Base-by-base conservation (phyloP, 2,888 invertebrate genomes). In the Ichneumon xanthorius region DNA sequence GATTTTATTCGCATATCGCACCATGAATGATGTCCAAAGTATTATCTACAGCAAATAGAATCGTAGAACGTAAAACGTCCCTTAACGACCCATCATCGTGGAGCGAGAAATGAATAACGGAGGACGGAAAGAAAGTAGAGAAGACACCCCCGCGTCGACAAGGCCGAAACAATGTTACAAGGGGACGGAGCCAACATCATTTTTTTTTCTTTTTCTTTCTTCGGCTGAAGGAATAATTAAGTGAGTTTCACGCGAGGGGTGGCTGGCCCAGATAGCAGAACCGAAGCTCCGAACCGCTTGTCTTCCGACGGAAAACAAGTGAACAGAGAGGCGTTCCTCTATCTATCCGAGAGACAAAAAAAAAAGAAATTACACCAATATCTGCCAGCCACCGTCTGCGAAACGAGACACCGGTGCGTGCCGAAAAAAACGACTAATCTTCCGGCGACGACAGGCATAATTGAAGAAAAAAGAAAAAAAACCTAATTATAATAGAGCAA, bases 181-280 rank as follows among this genome's bases (percentile, higher is more conserved):
- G 90, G 85, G 84, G 89, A 89, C 90, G 40, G 11, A 85, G 85
- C 89, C 89, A 67, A 53, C 61, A 68, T 71, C 40, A 50, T 76
- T 75, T 61, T 85, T 86, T 78, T 55, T 86, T 76, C 82, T 85
- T 78, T 63, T 86, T 40, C 40, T 2, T 11, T 5, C 40, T 9
- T 40, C 86, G 85, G 89, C 82, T 88, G 83, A 89, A 89, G 89
- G 92, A 92, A 92, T 92, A 93, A 92, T 92, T 92, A 92, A 92
- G 92, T 91, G 90, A 89, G 89, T 78, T 82, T 85, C 71, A 50
- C 67, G 33, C 88, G 88, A 87, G 89, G 91, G 91, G 90, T 89
- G 89, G 85, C 84, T 80, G 79, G 77, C 73, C 72, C 22, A 63
- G 55, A 72, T 58, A 61, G 61, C 19, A 7, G 45, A 72, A 14